These are phyloP conservation scores for Diachasma alloeum DNA, from an alignment of 1,140 invertebrate genomes.

Conservation along the genomic window DNA sequence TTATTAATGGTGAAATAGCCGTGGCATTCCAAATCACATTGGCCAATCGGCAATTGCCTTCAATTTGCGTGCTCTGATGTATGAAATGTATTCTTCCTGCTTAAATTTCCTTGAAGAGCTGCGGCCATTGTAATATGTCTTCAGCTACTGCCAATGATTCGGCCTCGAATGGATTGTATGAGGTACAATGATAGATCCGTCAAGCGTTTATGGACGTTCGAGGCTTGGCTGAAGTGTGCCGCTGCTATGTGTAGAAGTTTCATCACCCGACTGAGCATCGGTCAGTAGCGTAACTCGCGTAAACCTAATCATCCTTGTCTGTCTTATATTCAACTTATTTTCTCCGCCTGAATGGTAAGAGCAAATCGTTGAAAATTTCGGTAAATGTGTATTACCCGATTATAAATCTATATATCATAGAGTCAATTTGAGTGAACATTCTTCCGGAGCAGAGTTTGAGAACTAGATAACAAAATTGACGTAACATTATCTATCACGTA, in stretches of 20 bases:
- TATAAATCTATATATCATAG: neutral
- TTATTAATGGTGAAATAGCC: neutral
- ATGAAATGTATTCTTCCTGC: neutral
- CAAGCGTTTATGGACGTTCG: too few relatives aligned
- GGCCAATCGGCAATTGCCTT: neutral
- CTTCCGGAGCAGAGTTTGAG: too few relatives aligned
- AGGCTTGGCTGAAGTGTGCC: conserved; percentile 4
- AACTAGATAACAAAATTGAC: too few relatives aligned
- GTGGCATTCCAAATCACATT: neutral
- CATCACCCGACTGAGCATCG: neutral
- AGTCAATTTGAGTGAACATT: too few relatives aligned
- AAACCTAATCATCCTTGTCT: conserved; percentile 35
- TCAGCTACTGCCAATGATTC: neutral
- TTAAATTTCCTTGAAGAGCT: neutral
- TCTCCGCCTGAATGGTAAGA: neutral
- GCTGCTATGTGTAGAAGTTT: conserved; percentile 35
- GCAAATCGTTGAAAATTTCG: neutral
- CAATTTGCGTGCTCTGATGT: neutral
- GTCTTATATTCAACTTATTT: conserved; percentile 6
- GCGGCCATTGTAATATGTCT: neutral
- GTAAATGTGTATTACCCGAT: neutral
- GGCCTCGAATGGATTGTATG: neutral
- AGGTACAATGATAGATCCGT: conserved; percentile 5
- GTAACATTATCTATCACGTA: too few relatives aligned
- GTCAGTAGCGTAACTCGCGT: conserved; percentile 17